phyloP scores from a whole-genome alignment of 2,113 vertebrate species.

The Mellivora capensis region DNA sequence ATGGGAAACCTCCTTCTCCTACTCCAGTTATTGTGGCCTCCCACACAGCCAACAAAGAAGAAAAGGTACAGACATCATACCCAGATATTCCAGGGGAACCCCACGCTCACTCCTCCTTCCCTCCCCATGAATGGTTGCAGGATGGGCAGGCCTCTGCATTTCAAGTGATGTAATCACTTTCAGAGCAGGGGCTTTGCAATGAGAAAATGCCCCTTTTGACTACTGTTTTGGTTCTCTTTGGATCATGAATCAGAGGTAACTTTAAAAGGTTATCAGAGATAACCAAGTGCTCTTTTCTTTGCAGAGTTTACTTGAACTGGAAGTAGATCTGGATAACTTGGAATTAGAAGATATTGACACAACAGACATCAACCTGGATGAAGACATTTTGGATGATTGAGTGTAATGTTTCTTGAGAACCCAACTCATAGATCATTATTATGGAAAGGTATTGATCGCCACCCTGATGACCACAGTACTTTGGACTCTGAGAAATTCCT shows the following conservation, averaged over 20 bases:
- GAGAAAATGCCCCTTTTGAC: not conserved
- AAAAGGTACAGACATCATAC: conserved; percentile 77
- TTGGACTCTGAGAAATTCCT: conserved; percentile 41
- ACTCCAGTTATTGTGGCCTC: conserved; percentile 64
- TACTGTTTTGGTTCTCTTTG: not conserved
- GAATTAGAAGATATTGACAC: conserved; percentile 98
- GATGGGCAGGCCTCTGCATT: not conserved
- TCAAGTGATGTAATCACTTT: not conserved
- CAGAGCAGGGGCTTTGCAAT: not conserved
- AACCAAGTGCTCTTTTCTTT: not conserved
- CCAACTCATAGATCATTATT: conserved; percentile 64
- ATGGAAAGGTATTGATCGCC: not conserved
- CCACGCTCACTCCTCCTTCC: not conserved
- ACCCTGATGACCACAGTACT: conserved; percentile 39
- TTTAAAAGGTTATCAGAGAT: not conserved
- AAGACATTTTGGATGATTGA: conserved; percentile 93
- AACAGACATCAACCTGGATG: conserved; percentile 96
- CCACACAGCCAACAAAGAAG: conserved; percentile 72
- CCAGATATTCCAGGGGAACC: not conserved
- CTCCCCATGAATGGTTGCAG: accelerated
- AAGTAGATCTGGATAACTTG: conserved; percentile 96
- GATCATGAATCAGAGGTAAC: not conserved
- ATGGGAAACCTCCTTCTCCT: conserved; percentile 75
- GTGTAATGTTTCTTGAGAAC: conserved; percentile 48
- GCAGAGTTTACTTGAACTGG: conserved; percentile 92